Percentiles rank a stretch among this genome's conserved stretches.
These are phyloP conservation scores for Aviceda subcristata DNA, from an alignment of 2,113 vertebrate genomes.

Conservation along the genomic window DNA sequence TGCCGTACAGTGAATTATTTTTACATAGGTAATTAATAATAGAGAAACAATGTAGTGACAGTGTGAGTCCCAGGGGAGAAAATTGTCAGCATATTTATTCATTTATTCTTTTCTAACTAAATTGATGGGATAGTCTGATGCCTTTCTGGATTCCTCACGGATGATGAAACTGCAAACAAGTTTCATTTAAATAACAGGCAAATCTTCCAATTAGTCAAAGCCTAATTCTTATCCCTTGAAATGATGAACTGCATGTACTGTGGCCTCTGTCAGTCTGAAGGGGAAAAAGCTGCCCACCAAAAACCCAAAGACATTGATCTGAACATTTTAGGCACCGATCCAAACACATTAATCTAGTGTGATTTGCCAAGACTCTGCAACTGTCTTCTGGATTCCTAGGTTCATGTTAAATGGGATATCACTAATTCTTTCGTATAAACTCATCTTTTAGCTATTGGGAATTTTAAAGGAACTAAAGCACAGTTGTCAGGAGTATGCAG, in stretches of 20 bases:
- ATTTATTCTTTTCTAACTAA: constrained; percentile 73
- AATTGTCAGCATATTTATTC: constrained; percentile 57
- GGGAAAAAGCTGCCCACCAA: not conserved
- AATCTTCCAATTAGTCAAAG: constrained; percentile 77
- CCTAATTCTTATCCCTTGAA: constrained; percentile 66
- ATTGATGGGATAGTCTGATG: constrained; percentile 68
- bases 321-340: constrained; percentile 56
- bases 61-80: constrained; percentile 56
- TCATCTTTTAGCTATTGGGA: not conserved
- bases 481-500: not conserved
- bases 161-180: constrained; percentile 73
- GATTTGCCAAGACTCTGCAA: constrained; percentile 51
- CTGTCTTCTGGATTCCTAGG: constrained; percentile 64
- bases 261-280: constrained; percentile 53
- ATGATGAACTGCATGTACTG: constrained; percentile 62
- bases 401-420: constrained; percentile 49
- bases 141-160: constrained; percentile 58
- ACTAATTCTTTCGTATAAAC: not conserved
- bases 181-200: constrained; percentile 76
- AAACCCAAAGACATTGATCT: constrained; percentile 47
- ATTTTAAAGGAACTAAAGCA: not conserved
- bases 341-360: constrained; percentile 52
- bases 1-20: constrained; percentile 52
- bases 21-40: constrained; percentile 72
- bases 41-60: constrained; percentile 63